These are phyloP conservation scores for Abrostola triplasia DNA, from an alignment of 2,888 invertebrate genomes.

Conservation along the genomic window DNA sequence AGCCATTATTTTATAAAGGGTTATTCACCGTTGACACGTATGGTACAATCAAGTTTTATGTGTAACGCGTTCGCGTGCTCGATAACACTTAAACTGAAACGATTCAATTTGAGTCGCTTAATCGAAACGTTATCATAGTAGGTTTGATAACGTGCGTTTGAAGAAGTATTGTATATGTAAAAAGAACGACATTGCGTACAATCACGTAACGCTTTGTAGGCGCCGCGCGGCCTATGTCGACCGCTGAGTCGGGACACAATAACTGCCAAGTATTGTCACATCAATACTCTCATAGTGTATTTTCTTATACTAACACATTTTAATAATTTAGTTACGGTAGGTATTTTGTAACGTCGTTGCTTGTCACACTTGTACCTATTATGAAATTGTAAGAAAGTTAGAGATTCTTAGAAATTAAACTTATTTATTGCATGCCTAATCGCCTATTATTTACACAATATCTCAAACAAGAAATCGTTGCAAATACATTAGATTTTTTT, in stretches of 20 bases:
- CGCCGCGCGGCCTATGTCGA: conserved; percentile 13
- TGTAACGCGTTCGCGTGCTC: conserved; percentile 58
- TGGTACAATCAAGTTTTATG: conserved; percentile 39
- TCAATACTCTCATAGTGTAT: conserved; percentile 18
- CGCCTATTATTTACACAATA: too few relatives aligned
- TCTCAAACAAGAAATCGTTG: too few relatives aligned
- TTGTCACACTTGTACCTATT: conserved; percentile 9
- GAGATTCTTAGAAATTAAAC: too few relatives aligned
- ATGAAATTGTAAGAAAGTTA: conserved; percentile 3
- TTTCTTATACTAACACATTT: conserved; percentile 10
- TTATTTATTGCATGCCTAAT: too few relatives aligned
- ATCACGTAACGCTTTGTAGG: conserved; percentile 57
- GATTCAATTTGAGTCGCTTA: conserved; percentile 72
- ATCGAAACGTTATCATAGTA: conserved; percentile 72
- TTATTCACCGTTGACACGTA: conserved; percentile 38
- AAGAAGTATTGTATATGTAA: conserved; percentile 49
- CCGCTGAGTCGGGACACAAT: conserved; percentile 5
- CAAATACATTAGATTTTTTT: too few relatives aligned
- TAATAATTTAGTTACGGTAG: conserved; percentile 9
- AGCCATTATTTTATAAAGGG: conserved; percentile 25
- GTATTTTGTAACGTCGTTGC: conserved; percentile 14
- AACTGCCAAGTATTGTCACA: conserved; percentile 20
- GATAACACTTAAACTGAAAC: conserved; percentile 64
- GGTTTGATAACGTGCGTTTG: conserved; percentile 65
- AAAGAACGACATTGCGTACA: conserved; percentile 55